phyloP scores from a whole-genome alignment of 2,113 vertebrate genomes.

The Morone saxatilis region DNA sequence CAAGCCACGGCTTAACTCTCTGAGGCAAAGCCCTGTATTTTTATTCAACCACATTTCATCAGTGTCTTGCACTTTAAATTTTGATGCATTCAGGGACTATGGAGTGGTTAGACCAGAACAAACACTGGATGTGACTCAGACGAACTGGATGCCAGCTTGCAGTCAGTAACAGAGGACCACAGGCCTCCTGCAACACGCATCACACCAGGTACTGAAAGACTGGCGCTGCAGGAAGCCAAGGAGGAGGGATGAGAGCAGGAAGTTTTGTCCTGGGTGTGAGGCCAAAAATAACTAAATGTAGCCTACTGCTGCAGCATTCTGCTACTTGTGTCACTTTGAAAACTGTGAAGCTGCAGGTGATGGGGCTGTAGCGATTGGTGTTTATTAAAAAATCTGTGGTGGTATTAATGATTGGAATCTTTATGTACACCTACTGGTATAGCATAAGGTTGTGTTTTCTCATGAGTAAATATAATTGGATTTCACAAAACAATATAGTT shows the following conservation, averaged over 20 bases:
- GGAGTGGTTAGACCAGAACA: slow-evolving; percentile 39
- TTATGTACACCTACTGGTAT: not conserved
- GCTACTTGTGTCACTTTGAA: slow-evolving; percentile 21
- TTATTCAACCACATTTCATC: slow-evolving; percentile 19
- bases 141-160: slow-evolving; percentile 49
- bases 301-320: slow-evolving; percentile 6
- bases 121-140: slow-evolving; percentile 54
- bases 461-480: not conserved
- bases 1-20: slow-evolving; percentile 16
- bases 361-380: not conserved
- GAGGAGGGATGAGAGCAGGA: slow-evolving; percentile 27
- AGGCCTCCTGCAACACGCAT: slow-evolving; percentile 43
- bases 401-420: slow-evolving; percentile 1
- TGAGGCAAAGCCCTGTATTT: slow-evolving; percentile 14
- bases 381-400: slow-evolving; percentile 28
- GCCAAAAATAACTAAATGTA: slow-evolving; percentile 38
- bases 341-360: slow-evolving; percentile 20
- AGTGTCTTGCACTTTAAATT: slow-evolving; percentile 42
- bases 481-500: slow-evolving; percentile 11
- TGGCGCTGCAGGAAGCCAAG: slow-evolving; percentile 34
- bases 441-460: slow-evolving; percentile 6
- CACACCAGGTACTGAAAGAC: slow-evolving; percentile 49
- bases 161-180: slow-evolving; percentile 44
- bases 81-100: slow-evolving; percentile 37
- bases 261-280: slow-evolving; percentile 33